These are phyloP conservation scores for Psittacula echo DNA, from an alignment of 2,797 vertebrate genomes.

Conservation along the genomic window DNA sequence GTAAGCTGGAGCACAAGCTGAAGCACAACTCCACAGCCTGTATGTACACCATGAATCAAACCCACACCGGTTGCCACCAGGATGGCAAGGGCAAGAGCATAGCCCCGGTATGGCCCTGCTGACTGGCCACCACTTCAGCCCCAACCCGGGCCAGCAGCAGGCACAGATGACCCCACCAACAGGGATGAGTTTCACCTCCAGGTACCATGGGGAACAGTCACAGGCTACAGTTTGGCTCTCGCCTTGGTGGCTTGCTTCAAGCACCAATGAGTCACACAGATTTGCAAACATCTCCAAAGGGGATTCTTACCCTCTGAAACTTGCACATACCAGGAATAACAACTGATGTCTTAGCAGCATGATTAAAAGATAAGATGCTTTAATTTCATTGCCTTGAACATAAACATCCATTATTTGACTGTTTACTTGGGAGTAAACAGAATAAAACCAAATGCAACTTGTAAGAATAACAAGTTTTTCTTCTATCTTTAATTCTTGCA, in stretches of 20 bases:
- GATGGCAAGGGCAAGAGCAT: not conserved
- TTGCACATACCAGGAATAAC: not conserved
- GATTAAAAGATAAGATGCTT: constrained; percentile 10
- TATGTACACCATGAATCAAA: not conserved
- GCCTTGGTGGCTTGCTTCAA: fast-evolving
- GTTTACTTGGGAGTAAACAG: constrained; percentile 14
- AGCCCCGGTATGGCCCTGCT: not conserved
- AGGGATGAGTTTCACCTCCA: not conserved
- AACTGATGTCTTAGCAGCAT: not conserved
- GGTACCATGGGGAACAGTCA: fast-evolving
- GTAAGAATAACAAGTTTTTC: constrained; percentile 17
- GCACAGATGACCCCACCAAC: fast-evolving
- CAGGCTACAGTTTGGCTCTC: not conserved
- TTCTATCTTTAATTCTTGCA: not conserved
- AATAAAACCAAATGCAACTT: not conserved
- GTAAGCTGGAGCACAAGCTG: not conserved
- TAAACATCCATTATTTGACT: not conserved
- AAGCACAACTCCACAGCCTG: not conserved
- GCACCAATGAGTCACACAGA: not conserved
- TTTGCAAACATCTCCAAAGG: not conserved
- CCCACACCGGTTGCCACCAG: not conserved
- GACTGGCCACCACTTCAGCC: not conserved
- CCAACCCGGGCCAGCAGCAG: not conserved
- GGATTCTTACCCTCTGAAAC: not conserved
- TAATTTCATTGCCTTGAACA: constrained; percentile 38